Conservation (phyloP, 2,797 vertebrate genomes). For the Lagocephalus sceleratus region DNA sequence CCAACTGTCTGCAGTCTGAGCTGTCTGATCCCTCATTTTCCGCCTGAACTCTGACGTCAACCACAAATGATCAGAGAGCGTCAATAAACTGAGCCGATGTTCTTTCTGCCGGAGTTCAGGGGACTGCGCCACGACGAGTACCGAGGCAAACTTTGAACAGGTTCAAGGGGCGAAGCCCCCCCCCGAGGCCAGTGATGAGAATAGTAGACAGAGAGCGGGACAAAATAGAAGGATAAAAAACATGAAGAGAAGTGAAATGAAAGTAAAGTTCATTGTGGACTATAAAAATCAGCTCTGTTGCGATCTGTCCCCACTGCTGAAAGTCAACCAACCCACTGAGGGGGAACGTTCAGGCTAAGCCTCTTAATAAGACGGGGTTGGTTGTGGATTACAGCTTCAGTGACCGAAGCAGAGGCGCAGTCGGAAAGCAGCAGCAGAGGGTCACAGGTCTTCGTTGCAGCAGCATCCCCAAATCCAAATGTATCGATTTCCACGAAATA, state of each 20-base stretch:
- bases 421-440: neutral
- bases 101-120: conserved; percentile 30
- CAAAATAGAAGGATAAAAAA: neutral
- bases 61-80: conserved; percentile 49
- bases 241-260: neutral
- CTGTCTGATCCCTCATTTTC: conserved; percentile 49
- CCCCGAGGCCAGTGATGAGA: neutral
- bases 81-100: conserved; percentile 38
- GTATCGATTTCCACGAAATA: too few relatives aligned
- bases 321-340: conserved; percentile 49
- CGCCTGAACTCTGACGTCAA: conserved; percentile 41
- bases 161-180: conserved; percentile 9
- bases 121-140: conserved; percentile 21
- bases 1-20: conserved; percentile 32
- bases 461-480: too few relatives aligned
- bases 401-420: conserved; percentile 2
- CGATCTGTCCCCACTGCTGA: conserved; percentile 29
- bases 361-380: conserved; percentile 38
- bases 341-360: conserved; percentile 30
- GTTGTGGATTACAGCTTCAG: conserved; percentile 35
- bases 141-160: conserved; percentile 25
- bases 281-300: conserved; percentile 19
- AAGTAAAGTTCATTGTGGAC: neutral
- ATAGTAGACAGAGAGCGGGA: neutral
- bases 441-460: neutral